Conservation (phyloP, 2,888 invertebrate genomes). For the Nephrotoma appendiculata region DNA sequence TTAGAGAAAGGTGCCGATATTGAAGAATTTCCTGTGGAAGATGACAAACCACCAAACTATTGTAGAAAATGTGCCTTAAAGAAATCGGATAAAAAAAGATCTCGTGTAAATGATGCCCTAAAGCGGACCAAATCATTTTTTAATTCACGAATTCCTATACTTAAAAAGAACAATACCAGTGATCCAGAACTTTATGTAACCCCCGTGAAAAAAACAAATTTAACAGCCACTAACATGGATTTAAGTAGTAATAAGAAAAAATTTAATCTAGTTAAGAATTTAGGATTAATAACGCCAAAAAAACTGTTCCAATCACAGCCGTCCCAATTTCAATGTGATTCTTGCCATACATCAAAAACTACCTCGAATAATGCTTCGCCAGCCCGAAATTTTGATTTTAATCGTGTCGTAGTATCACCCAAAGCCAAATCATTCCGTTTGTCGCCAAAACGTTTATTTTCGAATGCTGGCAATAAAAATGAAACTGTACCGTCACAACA, state of each 20-base stretch:
- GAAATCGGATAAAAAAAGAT: neutral
- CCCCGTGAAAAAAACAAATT: neutral
- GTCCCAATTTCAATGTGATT: neutral
- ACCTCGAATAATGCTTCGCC: neutral
- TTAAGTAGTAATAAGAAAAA: neutral
- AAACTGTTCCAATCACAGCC: neutral
- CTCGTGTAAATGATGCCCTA: constrained; percentile 5
- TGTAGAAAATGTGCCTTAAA: neutral
- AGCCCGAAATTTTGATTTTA: constrained; percentile 22
- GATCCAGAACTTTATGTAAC: constrained; percentile 1
- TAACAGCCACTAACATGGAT: neutral
- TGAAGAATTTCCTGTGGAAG: neutral
- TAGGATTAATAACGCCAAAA: neutral
- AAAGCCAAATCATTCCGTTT: constrained; percentile 6
- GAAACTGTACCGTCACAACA: neutral
- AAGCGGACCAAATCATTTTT: constrained; percentile 17
- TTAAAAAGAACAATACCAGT: constrained; percentile 1
- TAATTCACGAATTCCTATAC: neutral
- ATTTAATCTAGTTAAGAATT: neutral
- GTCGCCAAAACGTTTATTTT: constrained; percentile 5
- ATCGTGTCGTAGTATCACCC: constrained; percentile 22
- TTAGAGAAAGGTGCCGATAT: neutral
- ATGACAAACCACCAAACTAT: neutral
- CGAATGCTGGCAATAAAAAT: neutral
- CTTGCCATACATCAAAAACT: neutral